Evolutionary conservation across 2,113 vertebrate genomes (phyloP), one percentile per base, ranked within the genome.

Genomic region (Aptenodytes patagonicus): DNA sequence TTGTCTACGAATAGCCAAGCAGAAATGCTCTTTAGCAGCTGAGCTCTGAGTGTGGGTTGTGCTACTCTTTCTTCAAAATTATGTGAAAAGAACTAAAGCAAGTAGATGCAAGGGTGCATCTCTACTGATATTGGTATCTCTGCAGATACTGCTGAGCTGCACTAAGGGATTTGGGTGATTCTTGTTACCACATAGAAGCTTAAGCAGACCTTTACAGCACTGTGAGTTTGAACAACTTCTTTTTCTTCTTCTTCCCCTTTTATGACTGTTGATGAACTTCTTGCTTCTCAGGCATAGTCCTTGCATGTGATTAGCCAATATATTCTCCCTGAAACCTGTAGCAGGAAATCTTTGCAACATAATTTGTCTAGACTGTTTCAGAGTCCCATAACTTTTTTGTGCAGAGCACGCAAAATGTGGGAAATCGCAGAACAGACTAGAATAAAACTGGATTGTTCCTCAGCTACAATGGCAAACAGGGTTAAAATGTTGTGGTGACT

Each of bases 41-140:
- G 65, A 65, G 22, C 22, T 60, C 52, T 26, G 52, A 73, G 24
- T 66, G 70, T 40, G 38, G 3, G 13, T 58, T 73, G 6, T 78
- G 34, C 25, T 38, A 6, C 21, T 46, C 44, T 40, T 78, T 42
- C n/a, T 64, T 5, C 14, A 60, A 32, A 86, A 83, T 14, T 10
- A 19, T 25, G 17, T 81, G 47, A 44, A 36, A 68, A 84, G 24
- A 78, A 32, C 12, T 38, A n/a, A 78, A 68, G 20, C 15, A 52
- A 46, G 58, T 47, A 57, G 55, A 17, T 49, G 49, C 64, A 40
- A 17, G 17, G 7, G 31, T 70, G 6, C 36, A 5, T 46, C 36
- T 91, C 52, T 61, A 40, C 7, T 3, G 6, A 10, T 54, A 28
- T 0, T 1, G 0, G 7, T n/a, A 20, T 82, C 46, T 65, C 31